These are phyloP conservation scores for Ichneumoninae sp. DNA, from an alignment of 2,888 invertebrate genomes.

Conservation along the genomic window DNA sequence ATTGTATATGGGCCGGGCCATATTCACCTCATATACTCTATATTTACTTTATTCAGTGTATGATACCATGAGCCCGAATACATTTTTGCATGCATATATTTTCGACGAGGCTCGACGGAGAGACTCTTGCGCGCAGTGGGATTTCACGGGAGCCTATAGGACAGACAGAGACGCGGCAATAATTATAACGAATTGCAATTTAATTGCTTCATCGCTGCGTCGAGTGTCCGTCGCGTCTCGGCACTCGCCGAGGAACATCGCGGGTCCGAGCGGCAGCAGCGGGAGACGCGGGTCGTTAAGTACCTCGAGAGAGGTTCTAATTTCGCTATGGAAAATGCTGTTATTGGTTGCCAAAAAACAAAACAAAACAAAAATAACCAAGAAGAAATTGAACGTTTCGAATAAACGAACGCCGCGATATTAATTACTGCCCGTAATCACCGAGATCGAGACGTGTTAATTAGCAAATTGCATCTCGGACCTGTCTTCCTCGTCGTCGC, in stretches of 20 bases:
- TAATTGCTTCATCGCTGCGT: conserved; percentile 75
- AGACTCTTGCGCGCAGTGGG: not conserved
- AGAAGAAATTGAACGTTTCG: conserved; percentile 8
- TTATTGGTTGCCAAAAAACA: conserved; percentile 9
- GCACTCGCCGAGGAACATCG: conserved; percentile 3
- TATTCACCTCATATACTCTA: too few relatives aligned
- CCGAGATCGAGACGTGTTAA: conserved; percentile 59
- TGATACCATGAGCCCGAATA: not conserved
- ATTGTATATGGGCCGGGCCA: too few relatives aligned
- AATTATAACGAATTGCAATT: conserved; percentile 78
- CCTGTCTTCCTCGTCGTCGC: conserved; percentile 8
- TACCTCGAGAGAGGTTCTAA: conserved; percentile 28
- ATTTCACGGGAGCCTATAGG: conserved; percentile 12
- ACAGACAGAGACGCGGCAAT: conserved; percentile 65
- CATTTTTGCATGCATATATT: not conserved
- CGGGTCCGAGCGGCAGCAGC: not conserved
- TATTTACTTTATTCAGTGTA: not conserved
- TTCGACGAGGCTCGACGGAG: not conserved
- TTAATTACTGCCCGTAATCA: conserved; percentile 55
- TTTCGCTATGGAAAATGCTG: conserved; percentile 29
- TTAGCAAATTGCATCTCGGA: conserved; percentile 55
- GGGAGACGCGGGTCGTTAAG: conserved; percentile 30
- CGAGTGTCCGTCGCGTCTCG: not conserved
- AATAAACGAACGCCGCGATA: conserved; percentile 34
- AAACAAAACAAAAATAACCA: not conserved